Base-by-base conservation (phyloP, 2,113 vertebrate species). In the Trematomus loennbergii region DNA sequence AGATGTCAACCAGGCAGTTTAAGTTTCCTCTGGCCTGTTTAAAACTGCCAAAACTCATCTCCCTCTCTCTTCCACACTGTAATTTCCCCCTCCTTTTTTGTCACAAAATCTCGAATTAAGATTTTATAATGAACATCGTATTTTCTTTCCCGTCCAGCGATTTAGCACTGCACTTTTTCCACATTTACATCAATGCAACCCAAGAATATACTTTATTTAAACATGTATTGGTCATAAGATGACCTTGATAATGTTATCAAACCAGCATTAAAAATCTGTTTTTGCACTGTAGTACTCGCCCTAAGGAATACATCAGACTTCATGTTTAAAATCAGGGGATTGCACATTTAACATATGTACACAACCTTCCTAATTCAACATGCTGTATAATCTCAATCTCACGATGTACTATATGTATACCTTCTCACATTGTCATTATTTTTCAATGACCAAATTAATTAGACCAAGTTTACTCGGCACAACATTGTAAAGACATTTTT, bases 1-100 rank as follows among this genome's bases (percentile, higher is more conserved):
- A 92, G 84, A 91, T 93, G 91, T 89, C 83, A 93, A 66, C 81
- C 78, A 86, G 87, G 81, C 88, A 91, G 91, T 91, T 92, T 78
- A 82, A 90, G 79, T 93, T 94, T 93, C 88, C 84, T 57, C 49
- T 20, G 75, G 85, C 74, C 81, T 90, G 86, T 91, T 94, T 92
- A 93, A 92, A 88, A 81, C 88, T 88, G 87, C 84, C 85, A 85
- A 63, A 81, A 57, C 78, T 83, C 66, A 91, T 86, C 52, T 72
- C 66, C 17, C 50, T 84, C 70, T 55, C 62, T 64, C 36, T n/a
- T 79, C 18, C 16, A 29, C 17, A 43, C 20, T 62, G 33, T 69
- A 12, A 58, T 18, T 10, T 36, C 2, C 22, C 15, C 48, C 55
- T 59, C 46, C 22, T 20, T 29, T 67, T 58, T 25, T 29, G 4